Percentiles rank a stretch among this genome's conserved stretches.
phyloP scores from a whole-genome alignment of 2,888 invertebrate genomes.

The Ornithoptera alexandrae region DNA sequence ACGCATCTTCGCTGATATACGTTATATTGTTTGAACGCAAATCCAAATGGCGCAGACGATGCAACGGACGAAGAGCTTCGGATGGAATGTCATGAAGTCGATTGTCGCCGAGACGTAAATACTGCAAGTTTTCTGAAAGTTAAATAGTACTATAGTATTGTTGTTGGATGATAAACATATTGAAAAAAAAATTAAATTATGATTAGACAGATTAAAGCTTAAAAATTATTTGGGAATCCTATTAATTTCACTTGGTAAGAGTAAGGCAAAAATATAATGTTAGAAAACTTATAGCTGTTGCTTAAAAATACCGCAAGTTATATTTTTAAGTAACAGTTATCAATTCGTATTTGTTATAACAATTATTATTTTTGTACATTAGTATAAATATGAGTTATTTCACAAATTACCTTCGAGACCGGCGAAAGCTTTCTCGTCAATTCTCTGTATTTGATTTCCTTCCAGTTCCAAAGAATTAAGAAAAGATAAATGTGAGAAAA shows the following conservation, averaged over 20 bases:
- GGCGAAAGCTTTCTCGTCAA: conserved; percentile 91
- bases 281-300: too few relatives aligned
- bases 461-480: conserved; percentile 93
- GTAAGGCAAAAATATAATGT: too few relatives aligned
- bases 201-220: too few relatives aligned
- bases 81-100: conserved; percentile 92
- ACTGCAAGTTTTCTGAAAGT: conserved; percentile 90
- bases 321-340: too few relatives aligned
- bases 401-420: conserved; percentile 88
- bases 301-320: too few relatives aligned
- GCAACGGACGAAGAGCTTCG: conserved; percentile 89
- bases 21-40: conserved; percentile 93
- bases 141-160: conserved; percentile 19
- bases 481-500: conserved; percentile 89
- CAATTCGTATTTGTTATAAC: too few relatives aligned
- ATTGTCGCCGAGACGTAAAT: conserved; percentile 93
- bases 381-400: too few relatives aligned
- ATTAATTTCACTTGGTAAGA: too few relatives aligned
- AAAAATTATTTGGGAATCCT: too few relatives aligned
- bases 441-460: conserved; percentile 88
- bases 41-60: conserved; percentile 92
- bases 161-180: too few relatives aligned
- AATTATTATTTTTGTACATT: too few relatives aligned
- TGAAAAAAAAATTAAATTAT: too few relatives aligned
- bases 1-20: conserved; percentile 90